phyloP scores from a whole-genome alignment of 2,113 vertebrate genomes.

The Rynchops niger region DNA sequence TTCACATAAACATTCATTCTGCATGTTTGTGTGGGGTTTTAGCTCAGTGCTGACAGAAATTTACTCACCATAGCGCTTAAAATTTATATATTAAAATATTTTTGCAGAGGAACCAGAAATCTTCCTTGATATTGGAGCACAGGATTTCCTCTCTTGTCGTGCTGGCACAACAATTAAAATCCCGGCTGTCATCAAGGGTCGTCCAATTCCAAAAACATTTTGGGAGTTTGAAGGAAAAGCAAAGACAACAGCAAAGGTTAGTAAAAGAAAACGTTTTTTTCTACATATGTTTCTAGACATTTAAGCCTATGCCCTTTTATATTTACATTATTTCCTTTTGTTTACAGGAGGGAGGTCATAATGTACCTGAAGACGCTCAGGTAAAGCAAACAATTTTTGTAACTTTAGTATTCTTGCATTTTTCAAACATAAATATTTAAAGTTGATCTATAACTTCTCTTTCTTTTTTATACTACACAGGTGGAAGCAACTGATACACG shows the following conservation, averaged over 20 bases:
- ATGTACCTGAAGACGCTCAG: slow-evolving; percentile 89
- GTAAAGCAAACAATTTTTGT: slow-evolving; percentile 68
- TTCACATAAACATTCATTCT: not conserved
- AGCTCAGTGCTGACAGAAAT: not conserved
- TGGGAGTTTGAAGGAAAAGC: slow-evolving; percentile 95
- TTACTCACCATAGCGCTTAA: not conserved
- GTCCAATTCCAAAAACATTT: slow-evolving; percentile 88
- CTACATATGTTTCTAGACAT: not conserved
- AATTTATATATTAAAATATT: not conserved
- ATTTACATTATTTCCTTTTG: slow-evolving; percentile 37
- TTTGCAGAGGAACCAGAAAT: slow-evolving; percentile 87
- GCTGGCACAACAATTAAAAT: slow-evolving; percentile 89
- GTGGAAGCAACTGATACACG: slow-evolving; percentile 85
- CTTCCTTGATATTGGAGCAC: slow-evolving; percentile 83
- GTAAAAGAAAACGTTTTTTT: not conserved
- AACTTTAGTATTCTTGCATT: not conserved
- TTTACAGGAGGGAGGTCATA: slow-evolving; percentile 86
- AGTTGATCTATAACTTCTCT: not conserved
- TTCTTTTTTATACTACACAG: slow-evolving; percentile 62
- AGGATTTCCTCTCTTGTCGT: slow-evolving; percentile 84
- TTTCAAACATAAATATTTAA: not conserved
- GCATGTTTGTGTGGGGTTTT: not conserved
- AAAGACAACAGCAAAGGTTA: slow-evolving; percentile 85
- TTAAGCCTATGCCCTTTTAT: not conserved
- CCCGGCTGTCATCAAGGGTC: slow-evolving; percentile 84